These are phyloP conservation scores for Merops nubicus DNA, from an alignment of 2,113 vertebrate genomes.

Conservation along the genomic window DNA sequence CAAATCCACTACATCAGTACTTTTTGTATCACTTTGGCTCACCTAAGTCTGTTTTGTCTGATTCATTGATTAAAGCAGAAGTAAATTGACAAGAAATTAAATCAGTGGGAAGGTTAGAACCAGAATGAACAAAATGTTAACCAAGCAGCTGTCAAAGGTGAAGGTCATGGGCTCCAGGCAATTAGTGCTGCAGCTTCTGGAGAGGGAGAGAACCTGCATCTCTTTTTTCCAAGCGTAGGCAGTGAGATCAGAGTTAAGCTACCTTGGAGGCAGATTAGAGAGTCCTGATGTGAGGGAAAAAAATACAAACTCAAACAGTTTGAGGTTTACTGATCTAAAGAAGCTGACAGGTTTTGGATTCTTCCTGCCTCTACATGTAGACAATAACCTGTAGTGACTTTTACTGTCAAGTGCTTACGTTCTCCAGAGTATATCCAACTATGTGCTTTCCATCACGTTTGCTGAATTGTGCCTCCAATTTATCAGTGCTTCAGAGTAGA, in stretches of 20 bases:
- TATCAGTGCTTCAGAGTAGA: neutral
- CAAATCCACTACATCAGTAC: neutral
- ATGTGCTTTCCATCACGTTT: neutral
- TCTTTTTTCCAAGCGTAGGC: no score
- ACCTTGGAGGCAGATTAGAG: neutral
- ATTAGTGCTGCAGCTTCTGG: neutral
- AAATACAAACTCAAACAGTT: no score
- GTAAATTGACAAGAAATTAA: neutral
- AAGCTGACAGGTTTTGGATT: neutral
- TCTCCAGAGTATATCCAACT: neutral
- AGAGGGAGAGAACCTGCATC: neutral
- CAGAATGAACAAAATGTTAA: neutral
- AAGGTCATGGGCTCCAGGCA: accelerated
- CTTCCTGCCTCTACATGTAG: neutral
- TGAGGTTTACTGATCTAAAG: neutral
- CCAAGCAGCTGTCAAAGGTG: neutral
- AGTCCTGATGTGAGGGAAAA: neutral
- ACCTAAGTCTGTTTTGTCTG: neutral
- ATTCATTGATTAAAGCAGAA: neutral
- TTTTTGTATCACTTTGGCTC: neutral
- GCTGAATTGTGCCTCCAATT: neutral
- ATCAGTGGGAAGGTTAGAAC: neutral
- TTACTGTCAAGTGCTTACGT: neutral
- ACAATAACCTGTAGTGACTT: neutral
- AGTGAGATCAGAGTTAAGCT: neutral